Base-by-base conservation (phyloP, 2,797 vertebrate species). In the Podargus strigoides region DNA sequence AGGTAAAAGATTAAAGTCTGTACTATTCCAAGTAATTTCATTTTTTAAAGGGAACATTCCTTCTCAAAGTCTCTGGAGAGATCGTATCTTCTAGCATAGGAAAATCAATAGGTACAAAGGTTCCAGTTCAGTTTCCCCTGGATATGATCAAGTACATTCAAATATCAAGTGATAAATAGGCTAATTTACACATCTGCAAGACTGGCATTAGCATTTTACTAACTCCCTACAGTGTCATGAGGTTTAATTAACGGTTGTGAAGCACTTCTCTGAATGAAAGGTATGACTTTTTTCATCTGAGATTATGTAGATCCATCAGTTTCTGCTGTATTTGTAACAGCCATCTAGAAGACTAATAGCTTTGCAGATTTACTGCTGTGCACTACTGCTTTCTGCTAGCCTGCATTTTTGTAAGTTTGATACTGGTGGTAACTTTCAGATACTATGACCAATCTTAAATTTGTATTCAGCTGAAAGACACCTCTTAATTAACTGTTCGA, bases 161-260 rank as follows among this genome's bases (percentile, higher is more conserved):
- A 95, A 89, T 95, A 82, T 46, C 64, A 70, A 87, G 85, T 95
- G 92, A 93, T 90, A 95, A 94, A 95, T 60, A 83, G 63, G 59
- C 70, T 91, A 74, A 95, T 94, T 95, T 95, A 90, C 77, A 89
- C 92, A 94, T 93, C 90, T 93, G 74, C 93, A 94, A 88, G 94
- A 88, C 62, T 74, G 77, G 59, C 47, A 89, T 87, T 95, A 94
- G 67, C 88, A 77, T 95, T 96, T 96, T 80, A 74, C 88, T 79
- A 78, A 74, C 88, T 94, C 92, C 88, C 86, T 70, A 19, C 44
- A 79, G 93, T 89, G 92, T 85, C 63, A 21, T 85, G 77, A 94
- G 60, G 74, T 87, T 95, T 95, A 96, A 95, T 95, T 94, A 95
- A 93, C 12, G 23, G 42, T 78, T 91, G 85, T 94, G 90, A 95